Evolutionary conservation across 2,113 vertebrate species (phyloP).

Genomic region (Zosterops hypoxanthus): DNA sequence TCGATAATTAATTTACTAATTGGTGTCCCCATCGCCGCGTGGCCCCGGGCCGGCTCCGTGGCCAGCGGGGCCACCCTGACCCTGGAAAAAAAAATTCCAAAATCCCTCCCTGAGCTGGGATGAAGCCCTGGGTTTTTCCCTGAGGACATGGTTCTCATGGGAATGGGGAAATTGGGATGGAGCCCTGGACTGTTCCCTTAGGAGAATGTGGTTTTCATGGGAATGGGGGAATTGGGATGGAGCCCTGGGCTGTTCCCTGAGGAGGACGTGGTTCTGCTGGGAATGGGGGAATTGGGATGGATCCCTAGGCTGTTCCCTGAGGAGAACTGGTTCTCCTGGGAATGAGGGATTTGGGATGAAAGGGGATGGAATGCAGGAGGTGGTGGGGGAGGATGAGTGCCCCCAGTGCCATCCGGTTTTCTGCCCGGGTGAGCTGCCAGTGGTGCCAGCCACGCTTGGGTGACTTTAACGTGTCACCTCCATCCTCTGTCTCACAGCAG

Average conservation of each 20-base stretch:
- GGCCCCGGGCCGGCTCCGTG: neutral
- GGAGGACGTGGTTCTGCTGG: no score
- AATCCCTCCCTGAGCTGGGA: neutral
- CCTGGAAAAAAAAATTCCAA: neutral
- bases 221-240: no score
- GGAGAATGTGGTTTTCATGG: no score
- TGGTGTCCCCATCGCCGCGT: neutral
- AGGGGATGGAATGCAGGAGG: neutral
- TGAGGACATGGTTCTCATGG: accelerated
- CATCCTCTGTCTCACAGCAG: neutral
- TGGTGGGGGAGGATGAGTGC: accelerated
- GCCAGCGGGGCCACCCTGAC: neutral
- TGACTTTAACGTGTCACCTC: neutral
- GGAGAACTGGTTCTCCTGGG: no score
- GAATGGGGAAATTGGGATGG: neutral
- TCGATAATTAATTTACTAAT: slow-evolving; percentile 72
- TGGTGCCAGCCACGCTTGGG: neutral
- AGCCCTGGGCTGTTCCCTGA: no score
- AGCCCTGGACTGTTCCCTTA: no score
- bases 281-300: no score
- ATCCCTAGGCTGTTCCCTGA: no score
- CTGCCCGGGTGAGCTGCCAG: neutral
- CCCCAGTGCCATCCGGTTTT: accelerated
- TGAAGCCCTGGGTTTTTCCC: neutral
- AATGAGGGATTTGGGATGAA: no score